These are phyloP conservation scores for Corydoras sp. DNA, from an alignment of 2,113 vertebrate genomes.

Conservation along the genomic window DNA sequence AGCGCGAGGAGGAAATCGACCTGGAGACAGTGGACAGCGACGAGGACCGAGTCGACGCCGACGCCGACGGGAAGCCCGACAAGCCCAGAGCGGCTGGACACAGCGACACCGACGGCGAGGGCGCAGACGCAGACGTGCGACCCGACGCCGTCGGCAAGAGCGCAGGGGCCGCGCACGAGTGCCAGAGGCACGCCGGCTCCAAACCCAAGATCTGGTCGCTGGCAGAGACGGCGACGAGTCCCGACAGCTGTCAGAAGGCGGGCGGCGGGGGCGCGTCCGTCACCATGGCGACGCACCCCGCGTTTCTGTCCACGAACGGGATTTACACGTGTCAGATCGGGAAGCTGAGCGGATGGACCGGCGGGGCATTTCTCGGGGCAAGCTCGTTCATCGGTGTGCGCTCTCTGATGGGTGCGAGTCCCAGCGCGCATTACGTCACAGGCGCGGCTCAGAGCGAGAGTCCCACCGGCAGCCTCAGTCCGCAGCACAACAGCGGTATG, in stretches of 20 bases:
- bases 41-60: slow-evolving; percentile 76
- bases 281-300: slow-evolving; percentile 73
- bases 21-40: slow-evolving; percentile 96
- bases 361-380: slow-evolving; percentile 88
- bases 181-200: slow-evolving; percentile 77
- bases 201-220: slow-evolving; percentile 99
- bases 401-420: slow-evolving; percentile 84
- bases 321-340: slow-evolving; percentile 98
- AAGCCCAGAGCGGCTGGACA: slow-evolving; percentile 45
- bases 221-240: slow-evolving; percentile 93
- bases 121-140: slow-evolving; percentile 62
- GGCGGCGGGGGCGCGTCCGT: slow-evolving; percentile 55
- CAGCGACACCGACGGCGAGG: slow-evolving; percentile 46
- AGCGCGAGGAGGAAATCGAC: slow-evolving; percentile 93
- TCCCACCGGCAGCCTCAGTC: slow-evolving; percentile 78
- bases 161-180: slow-evolving; percentile 66
- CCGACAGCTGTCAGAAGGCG: slow-evolving; percentile 80
- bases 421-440: slow-evolving; percentile 70
- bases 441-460: slow-evolving; percentile 79
- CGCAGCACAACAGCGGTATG: slow-evolving; percentile 85
- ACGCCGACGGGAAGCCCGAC: slow-evolving; percentile 52
- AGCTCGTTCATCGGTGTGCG: slow-evolving; percentile 92
- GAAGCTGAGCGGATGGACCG: slow-evolving; percentile 97
- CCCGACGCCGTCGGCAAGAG: slow-evolving; percentile 71
- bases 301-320: slow-evolving; percentile 91